Evolutionary conservation across 2,888 invertebrate genomes (phyloP).

Genomic region (Drosophila affinis): DNA sequence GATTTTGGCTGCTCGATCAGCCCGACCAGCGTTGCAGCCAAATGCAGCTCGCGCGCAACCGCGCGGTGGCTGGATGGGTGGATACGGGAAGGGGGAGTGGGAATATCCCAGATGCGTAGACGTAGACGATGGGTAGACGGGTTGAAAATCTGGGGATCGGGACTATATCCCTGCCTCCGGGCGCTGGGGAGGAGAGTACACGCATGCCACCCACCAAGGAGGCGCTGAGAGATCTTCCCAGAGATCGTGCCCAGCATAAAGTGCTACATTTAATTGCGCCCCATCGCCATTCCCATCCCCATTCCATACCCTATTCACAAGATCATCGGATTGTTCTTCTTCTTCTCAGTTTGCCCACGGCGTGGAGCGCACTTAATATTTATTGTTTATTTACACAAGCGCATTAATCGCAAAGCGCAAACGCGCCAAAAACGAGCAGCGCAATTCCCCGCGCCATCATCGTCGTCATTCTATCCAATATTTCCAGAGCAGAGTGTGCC

Average conservation of each 20-base stretch:
- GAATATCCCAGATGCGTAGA: background rate
- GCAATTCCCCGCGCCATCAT: constrained; percentile 61
- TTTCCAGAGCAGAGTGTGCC: constrained; percentile 5
- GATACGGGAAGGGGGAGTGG: too few relatives aligned
- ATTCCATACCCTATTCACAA: background rate
- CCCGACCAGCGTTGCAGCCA: constrained; percentile 11
- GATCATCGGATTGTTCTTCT: background rate
- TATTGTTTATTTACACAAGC: constrained; percentile 79
- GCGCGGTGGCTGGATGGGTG: background rate
- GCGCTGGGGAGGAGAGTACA: constrained; percentile 31
- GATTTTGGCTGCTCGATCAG: constrained; percentile 10
- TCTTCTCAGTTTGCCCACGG: constrained; percentile 41
- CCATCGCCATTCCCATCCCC: constrained; percentile 5
- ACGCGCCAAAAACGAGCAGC: constrained; percentile 73
- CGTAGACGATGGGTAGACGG: background rate
- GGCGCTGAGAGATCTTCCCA: background rate
- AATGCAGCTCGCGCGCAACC: constrained; percentile 57
- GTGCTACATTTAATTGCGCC: constrained; percentile 61
- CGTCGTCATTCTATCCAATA: constrained; percentile 19
- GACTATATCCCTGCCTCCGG: background rate
- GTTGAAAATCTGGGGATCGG: background rate
- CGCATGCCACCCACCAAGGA: constrained; percentile 50
- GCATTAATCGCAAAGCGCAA: constrained; percentile 76
- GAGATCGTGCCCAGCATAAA: constrained; percentile 59
- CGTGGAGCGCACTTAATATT: constrained; percentile 75